phyloP scores from a whole-genome alignment of 1,140 invertebrate species.

The Papilio dardanus region DNA sequence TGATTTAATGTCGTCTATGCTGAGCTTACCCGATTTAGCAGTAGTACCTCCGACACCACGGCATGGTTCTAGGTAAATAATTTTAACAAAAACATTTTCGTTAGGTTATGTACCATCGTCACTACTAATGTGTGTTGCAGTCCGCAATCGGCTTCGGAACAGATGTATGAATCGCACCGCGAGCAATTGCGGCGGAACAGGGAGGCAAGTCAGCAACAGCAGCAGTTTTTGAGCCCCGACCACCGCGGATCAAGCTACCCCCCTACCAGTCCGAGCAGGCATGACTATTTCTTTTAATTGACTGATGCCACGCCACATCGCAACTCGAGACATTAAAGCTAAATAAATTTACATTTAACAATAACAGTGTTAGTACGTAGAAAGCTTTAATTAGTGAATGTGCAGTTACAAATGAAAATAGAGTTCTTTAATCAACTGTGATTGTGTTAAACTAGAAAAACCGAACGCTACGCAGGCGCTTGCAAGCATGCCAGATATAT shows the following conservation, averaged over 20 bases:
- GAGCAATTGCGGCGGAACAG: slow-evolving; percentile 56
- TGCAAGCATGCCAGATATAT: no score
- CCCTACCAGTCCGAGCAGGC: slow-evolving; percentile 71
- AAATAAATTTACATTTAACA: neutral
- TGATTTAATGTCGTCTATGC: slow-evolving; percentile 80
- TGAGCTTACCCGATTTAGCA: slow-evolving; percentile 75
- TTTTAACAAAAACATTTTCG: no score
- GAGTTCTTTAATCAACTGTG: no score
- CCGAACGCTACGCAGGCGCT: no score
- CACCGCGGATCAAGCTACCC: slow-evolving; percentile 80
- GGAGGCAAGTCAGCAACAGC: slow-evolving; percentile 50
- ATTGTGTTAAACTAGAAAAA: no score
- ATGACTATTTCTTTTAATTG: slow-evolving; percentile 28
- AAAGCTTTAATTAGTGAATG: slow-evolving; percentile 1
- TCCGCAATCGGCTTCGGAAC: slow-evolving; percentile 59
- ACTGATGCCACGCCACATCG: neutral
- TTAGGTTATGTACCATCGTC: neutral
- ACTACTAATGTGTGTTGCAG: slow-evolving; percentile 40
- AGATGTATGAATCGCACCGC: slow-evolving; percentile 61
- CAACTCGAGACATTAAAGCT: neutral
- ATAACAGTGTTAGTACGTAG: slow-evolving; percentile 6
- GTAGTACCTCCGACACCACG: slow-evolving; percentile 52
- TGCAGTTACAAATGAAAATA: neutral
- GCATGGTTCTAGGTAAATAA: slow-evolving; percentile 43
- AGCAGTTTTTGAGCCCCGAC: slow-evolving; percentile 76